These are phyloP conservation scores for Leptogaster cylindrica DNA, from an alignment of 2,888 invertebrate species.

Conservation along the genomic window DNA sequence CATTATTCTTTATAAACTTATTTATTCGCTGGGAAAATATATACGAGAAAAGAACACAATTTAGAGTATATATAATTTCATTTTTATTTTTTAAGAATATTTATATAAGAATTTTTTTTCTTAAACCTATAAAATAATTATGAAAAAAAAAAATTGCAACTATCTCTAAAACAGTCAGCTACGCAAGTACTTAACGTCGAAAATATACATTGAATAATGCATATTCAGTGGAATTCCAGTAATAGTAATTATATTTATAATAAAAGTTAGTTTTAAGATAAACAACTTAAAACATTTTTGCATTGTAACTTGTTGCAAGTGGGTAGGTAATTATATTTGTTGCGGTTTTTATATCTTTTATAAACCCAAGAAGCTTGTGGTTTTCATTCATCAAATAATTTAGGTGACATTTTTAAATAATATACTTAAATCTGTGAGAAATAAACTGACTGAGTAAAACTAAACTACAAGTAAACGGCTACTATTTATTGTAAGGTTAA, in stretches of 20 bases:
- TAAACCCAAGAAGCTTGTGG: no score
- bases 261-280: constrained; percentile 33
- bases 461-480: constrained; percentile 36
- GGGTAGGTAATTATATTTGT: no score
- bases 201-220: constrained; percentile 37
- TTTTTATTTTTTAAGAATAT: constrained; percentile 41
- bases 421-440: constrained; percentile 29
- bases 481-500: constrained; percentile 32
- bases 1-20: no score
- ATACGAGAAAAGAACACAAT: neutral
- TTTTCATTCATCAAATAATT: neutral
- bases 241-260: constrained; percentile 7
- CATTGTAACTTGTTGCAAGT: constrained; percentile 33
- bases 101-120: constrained; percentile 37
- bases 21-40: no score
- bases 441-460: constrained; percentile 30
- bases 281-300: constrained; percentile 33
- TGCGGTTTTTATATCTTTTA: no score
- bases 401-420: constrained; percentile 27
- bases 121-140: constrained; percentile 34
- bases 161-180: constrained; percentile 40
- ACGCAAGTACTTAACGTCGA: constrained; percentile 36
- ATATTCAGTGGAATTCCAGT: constrained; percentile 35
- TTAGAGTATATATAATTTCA: constrained; percentile 40
- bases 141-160: constrained; percentile 36